A percentile compares a stretch with the other conserved stretches of the same genome.
Conservation (phyloP, 2,113 vertebrate genomes). For the Cebidichthys violaceus region DNA sequence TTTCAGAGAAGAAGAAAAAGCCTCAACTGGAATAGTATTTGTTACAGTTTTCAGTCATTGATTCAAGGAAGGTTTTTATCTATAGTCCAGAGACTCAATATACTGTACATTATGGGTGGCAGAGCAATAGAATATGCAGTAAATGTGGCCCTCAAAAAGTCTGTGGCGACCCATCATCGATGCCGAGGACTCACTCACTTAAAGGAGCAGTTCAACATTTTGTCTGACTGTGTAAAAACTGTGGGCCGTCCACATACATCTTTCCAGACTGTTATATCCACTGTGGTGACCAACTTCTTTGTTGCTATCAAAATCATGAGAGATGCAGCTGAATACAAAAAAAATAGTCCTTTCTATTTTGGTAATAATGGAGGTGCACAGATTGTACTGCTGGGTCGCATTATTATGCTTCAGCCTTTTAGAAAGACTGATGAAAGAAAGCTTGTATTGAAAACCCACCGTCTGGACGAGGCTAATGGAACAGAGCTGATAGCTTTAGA, state of each 20-base stretch:
- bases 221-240: not conserved
- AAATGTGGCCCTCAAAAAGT: not conserved
- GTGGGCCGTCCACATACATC: not conserved
- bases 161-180: not conserved
- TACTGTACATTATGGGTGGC: not conserved
- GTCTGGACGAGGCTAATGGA: conserved; percentile 15
- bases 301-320: not conserved
- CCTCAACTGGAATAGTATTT: not conserved
- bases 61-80: not conserved
- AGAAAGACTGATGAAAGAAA: conserved; percentile 9
- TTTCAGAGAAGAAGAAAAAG: not conserved
- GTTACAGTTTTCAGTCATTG: not conserved
- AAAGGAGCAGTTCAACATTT: not conserved
- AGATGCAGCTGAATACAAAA: not conserved
- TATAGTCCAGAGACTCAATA: not conserved
- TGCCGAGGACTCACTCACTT: not conserved
- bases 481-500: not conserved
- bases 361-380: not conserved
- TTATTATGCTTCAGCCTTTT: conserved; percentile 8
- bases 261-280: not conserved
- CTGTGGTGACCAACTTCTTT: not conserved
- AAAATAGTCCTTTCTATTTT: conserved; percentile 6
- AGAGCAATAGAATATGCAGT: not conserved
- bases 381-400: not conserved
- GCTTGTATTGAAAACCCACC: not conserved